These are phyloP conservation scores for Dryobotodes eremita DNA, from an alignment of 2,888 invertebrate genomes.

Conservation along the genomic window DNA sequence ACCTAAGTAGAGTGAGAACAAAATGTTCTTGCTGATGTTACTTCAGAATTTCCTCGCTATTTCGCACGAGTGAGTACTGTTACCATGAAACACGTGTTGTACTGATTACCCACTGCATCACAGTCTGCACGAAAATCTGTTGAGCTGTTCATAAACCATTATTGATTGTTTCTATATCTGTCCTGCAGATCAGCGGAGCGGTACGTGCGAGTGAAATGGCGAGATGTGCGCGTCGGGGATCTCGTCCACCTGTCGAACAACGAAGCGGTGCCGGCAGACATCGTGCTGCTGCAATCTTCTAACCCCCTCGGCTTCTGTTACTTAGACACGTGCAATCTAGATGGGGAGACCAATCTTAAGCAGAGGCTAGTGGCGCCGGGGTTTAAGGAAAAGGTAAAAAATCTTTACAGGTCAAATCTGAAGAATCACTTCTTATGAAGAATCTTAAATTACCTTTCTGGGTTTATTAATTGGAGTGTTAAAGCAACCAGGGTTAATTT, in stretches of 20 bases:
- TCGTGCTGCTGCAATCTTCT: conserved; percentile 96
- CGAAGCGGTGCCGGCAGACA: conserved; percentile 98
- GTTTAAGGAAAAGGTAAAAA: conserved; percentile 92
- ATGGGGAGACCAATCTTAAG: conserved; percentile 99
- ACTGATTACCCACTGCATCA: conserved; percentile 29
- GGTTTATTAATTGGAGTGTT: background rate
- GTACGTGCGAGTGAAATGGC: conserved; percentile 97
- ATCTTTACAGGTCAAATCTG: background rate
- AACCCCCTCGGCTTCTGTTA: conserved; percentile 97
- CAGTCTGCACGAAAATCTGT: conserved; percentile 47
- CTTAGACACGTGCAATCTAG: conserved; percentile 98
- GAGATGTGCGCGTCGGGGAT: conserved; percentile 97
- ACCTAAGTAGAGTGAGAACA: background rate
- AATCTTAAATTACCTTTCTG: background rate
- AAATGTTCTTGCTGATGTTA: background rate
- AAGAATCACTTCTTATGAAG: background rate
- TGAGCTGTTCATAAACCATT: conserved; percentile 57
- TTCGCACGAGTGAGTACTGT: background rate
- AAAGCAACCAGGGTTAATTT: background rate
- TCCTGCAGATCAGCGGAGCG: conserved; percentile 93
- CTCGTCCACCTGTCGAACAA: conserved; percentile 98
- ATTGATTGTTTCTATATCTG: conserved; percentile 66
- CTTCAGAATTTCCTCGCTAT: conserved; percentile 16
- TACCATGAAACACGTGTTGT: conserved; percentile 19
- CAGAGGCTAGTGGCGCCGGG: conserved; percentile 96